Evolutionary conservation across 2,888 invertebrate genomes (phyloP).

Genomic region (Dorcus hopei): DNA sequence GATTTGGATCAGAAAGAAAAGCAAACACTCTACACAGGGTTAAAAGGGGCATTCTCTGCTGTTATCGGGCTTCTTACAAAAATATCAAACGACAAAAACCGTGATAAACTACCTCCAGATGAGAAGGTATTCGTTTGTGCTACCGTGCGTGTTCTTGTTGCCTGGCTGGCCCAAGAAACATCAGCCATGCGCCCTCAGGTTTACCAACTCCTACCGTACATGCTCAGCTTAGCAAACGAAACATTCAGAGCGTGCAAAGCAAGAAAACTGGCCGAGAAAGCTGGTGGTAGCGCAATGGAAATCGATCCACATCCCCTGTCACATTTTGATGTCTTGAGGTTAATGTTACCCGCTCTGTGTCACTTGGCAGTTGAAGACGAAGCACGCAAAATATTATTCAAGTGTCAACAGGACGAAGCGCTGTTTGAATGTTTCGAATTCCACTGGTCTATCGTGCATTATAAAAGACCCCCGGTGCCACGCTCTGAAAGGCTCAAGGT

Average conservation of each 20-base stretch:
- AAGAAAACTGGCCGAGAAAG: conserved; percentile 65
- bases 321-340: conserved; percentile 68
- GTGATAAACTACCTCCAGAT: conserved; percentile 62
- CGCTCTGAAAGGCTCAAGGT: conserved; percentile 75
- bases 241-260: conserved; percentile 73
- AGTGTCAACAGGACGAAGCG: conserved; percentile 75
- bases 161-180: conserved; percentile 91
- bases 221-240: conserved; percentile 76
- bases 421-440: conserved; percentile 75
- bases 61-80: conserved; percentile 71
- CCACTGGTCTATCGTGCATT: conserved; percentile 85
- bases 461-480: conserved; percentile 77
- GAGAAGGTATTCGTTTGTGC: conserved; percentile 81
- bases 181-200: conserved; percentile 82
- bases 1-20: conserved; percentile 89
- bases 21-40: conserved; percentile 82
- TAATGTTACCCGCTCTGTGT: conserved; percentile 85
- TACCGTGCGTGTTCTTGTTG: conserved; percentile 76
- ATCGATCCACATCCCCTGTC: conserved; percentile 42
- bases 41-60: conserved; percentile 85
- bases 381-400: conserved; percentile 74
- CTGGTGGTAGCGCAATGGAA: conserved; percentile 52
- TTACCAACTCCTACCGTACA: conserved; percentile 76
- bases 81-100: conserved; percentile 72
- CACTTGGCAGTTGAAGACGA: conserved; percentile 90